Evolutionary conservation across 2,888 invertebrate species (phyloP), one percentile per base, ranked within the genome.

Genomic region (Agrilus cyanescens): DNA sequence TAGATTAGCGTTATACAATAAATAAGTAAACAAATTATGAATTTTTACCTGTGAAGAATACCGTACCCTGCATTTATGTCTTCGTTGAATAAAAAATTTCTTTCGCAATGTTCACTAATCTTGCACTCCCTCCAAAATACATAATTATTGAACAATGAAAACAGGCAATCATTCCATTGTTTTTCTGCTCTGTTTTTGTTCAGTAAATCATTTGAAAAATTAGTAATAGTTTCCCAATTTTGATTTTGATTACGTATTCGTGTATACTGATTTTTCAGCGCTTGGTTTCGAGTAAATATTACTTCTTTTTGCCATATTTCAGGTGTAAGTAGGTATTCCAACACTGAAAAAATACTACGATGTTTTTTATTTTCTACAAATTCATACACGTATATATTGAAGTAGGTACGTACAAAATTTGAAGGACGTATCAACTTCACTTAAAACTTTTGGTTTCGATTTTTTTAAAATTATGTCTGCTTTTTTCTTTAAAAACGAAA

Each of bases 11-110:
- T n/a, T n/a, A n/a, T n/a, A n/a, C n/a, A n/a, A n/a, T n/a, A n/a
- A n/a, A n/a, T n/a, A n/a, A n/a, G n/a, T n/a, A n/a, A n/a, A n/a
- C n/a, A n/a, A n/a, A n/a, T n/a, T n/a, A n/a, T n/a, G n/a, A n/a
- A n/a, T n/a, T n/a, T 12, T 38, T 49, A 58, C 57, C 54, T 59
- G 45, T 69, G 68, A 3, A 66, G 63, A 4, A 65, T 51, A 13
- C 66, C 60, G 49, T 68, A 69, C 30, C 63, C 66, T 18, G 58
- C 53, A 12, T 59, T 48, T 6, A 38, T 42, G 18, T 35, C 36
- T 3, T 44, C 33, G 41, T 62, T 56, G 5, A 54, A 41, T 12
- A 49, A 52, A 39, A 56, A 50, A 18, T 46, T 44, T 10, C 41
- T 2, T 16, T 41, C 34, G 38, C 58, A 58, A 4, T 37, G 35